Evolutionary conservation across 2,113 vertebrate genomes (phyloP).

Genomic region (Chloroceryle aenea): DNA sequence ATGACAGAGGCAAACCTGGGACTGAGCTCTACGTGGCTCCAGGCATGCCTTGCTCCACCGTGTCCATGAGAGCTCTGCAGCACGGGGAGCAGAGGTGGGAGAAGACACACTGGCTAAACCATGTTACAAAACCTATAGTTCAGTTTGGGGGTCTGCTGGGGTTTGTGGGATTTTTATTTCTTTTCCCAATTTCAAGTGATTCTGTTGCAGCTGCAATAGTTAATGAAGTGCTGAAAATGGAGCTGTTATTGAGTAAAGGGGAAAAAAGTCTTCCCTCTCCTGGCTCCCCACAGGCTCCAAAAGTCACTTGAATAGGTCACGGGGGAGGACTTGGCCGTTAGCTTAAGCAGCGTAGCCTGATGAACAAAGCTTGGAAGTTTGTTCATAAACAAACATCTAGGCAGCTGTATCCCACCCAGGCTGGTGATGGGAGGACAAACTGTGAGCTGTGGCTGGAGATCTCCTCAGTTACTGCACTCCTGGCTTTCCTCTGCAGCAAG

Average conservation of each 20-base stretch:
- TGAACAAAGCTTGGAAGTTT: background rate
- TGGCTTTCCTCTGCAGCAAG: background rate
- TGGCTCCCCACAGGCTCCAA: background rate
- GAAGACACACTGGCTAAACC: background rate
- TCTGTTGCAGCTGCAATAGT: conserved; percentile 17
- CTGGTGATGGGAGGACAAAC: background rate
- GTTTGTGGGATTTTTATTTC: background rate
- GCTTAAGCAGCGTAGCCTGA: background rate
- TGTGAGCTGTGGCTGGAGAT: background rate
- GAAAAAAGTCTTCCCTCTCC: background rate
- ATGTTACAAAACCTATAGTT: background rate
- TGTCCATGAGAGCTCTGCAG: background rate
- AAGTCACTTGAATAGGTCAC: background rate
- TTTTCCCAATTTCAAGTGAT: background rate
- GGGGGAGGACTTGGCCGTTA: background rate
- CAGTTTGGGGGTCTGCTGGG: background rate
- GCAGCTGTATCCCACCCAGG: conserved; percentile 52
- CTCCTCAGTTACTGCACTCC: background rate
- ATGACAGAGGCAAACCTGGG: fast-evolving
- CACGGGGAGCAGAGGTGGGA: background rate
- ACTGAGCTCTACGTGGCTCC: background rate
- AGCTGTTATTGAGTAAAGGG: background rate
- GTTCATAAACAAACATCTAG: conserved; percentile 34
- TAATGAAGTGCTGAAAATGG: conserved; percentile 27
- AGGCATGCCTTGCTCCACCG: fast-evolving